These are phyloP conservation scores for Ctenochaetus hawaiiensis DNA, from an alignment of 2,797 vertebrate species.

Conservation along the genomic window DNA sequence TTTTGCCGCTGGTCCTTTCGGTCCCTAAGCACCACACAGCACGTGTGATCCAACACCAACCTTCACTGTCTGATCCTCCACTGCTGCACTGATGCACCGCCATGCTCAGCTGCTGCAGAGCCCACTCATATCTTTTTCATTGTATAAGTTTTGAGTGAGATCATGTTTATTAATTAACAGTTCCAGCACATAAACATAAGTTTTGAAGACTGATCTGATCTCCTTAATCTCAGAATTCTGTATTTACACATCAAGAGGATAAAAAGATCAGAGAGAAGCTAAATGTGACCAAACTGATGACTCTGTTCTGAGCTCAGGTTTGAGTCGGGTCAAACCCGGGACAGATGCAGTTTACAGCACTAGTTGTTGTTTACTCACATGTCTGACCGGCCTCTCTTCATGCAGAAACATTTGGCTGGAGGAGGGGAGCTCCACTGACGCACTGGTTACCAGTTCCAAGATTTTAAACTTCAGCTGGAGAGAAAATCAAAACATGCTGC, in stretches of 20 bases:
- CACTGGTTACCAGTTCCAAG: constrained; percentile 88
- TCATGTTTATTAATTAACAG: background rate
- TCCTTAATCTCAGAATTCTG: background rate
- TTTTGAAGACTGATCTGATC: constrained; percentile 6
- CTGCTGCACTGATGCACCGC: background rate
- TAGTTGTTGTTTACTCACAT: constrained; percentile 85
- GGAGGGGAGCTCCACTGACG: constrained; percentile 87
- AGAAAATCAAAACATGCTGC: constrained; percentile 60
- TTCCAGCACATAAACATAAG: background rate
- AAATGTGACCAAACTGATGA: background rate
- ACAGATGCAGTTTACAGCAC: constrained; percentile 35
- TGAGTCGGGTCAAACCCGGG: constrained; percentile 26
- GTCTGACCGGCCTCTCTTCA: constrained; percentile 92
- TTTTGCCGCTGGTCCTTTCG: constrained; percentile 84
- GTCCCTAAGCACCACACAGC: constrained; percentile 85
- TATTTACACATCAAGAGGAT: constrained; percentile 1
- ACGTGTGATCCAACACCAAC: constrained; percentile 43
- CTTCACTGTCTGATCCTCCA: constrained; percentile 22
- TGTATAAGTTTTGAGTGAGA: background rate
- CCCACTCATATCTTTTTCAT: background rate
- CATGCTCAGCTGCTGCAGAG: background rate
- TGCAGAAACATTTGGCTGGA: constrained; percentile 92
- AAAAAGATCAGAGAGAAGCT: background rate
- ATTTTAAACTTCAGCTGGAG: constrained; percentile 94
- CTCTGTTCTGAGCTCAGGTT: constrained; percentile 12